Percentiles rank a stretch among this genome's conserved stretches.
phyloP scores from a whole-genome alignment of 2,888 invertebrate genomes.

The Cacoxenus indagator region DNA sequence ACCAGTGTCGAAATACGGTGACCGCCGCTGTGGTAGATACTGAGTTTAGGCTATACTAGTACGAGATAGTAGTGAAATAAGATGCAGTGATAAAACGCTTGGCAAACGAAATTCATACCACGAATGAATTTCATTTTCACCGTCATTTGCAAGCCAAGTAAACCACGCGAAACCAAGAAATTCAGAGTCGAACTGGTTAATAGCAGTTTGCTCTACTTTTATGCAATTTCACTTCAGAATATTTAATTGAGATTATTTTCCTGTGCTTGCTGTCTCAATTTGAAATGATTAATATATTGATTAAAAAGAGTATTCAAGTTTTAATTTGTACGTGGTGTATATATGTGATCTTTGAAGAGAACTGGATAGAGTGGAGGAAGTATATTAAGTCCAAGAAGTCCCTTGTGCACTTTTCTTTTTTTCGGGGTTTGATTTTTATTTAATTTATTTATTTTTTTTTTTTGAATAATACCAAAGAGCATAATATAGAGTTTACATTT shows the following conservation, averaged over 20 bases:
- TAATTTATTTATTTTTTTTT: too few relatives aligned
- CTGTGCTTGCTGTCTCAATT: neutral
- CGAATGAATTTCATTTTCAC: too few relatives aligned
- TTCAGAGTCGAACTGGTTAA: slow-evolving; percentile 12
- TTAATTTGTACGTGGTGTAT: neutral
- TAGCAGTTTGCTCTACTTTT: slow-evolving; percentile 11
- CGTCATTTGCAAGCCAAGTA: neutral
- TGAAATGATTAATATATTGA: neutral
- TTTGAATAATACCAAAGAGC: too few relatives aligned
- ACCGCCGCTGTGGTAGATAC: too few relatives aligned
- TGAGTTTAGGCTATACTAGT: too few relatives aligned
- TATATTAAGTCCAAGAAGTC: too few relatives aligned
- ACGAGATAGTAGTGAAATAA: too few relatives aligned
- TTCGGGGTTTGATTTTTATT: too few relatives aligned
- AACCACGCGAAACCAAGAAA: slow-evolving; percentile 10
- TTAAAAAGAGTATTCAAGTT: neutral
- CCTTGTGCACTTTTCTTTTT: too few relatives aligned
- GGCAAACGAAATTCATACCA: too few relatives aligned
- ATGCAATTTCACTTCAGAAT: neutral
- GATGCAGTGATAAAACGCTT: too few relatives aligned
- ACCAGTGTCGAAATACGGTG: neutral
- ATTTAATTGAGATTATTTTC: neutral
- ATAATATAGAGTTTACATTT: too few relatives aligned
- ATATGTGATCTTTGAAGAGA: neutral
- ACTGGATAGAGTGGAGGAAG: neutral